Conservation (phyloP, 2,888 invertebrate species). For the Netelia melanura region DNA sequence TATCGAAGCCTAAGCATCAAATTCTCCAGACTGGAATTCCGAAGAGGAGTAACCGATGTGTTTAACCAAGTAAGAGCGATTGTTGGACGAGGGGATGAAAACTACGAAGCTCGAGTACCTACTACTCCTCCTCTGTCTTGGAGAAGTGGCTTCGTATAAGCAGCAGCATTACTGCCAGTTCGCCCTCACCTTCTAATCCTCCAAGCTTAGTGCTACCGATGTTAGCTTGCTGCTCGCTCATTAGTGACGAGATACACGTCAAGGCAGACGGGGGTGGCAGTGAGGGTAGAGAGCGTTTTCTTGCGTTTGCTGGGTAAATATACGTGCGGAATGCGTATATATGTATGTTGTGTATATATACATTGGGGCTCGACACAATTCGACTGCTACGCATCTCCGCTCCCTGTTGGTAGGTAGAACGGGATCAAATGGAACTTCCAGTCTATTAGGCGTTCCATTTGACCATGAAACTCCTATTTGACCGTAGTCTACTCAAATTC, state of each 20-base stretch:
- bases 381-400: too few species aligned
- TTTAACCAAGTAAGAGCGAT: conserved; percentile 43
- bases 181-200: conserved; percentile 49
- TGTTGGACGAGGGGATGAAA: conserved; percentile 33
- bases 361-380: not conserved
- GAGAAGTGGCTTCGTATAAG: conserved; percentile 54
- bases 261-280: not conserved
- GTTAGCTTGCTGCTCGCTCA: conserved; percentile 57
- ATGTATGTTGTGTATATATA: not conserved
- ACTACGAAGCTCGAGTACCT: conserved; percentile 26
- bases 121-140: conserved; percentile 30
- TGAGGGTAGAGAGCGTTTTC: conserved; percentile 17
- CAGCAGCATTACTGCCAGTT: conserved; percentile 36
- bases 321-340: not conserved
- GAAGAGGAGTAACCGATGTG: conserved; percentile 1
- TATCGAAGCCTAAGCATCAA: conserved; percentile 25
- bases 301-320: not conserved
- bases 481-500: too few species aligned
- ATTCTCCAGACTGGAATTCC: conserved; percentile 34
- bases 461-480: too few species aligned
- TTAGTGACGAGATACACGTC: conserved; percentile 47
- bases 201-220: conserved; percentile 51
- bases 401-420: too few species aligned
- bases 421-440: too few species aligned
- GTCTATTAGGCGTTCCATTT: too few species aligned